A percentile compares a stretch with the other conserved stretches of the same genome.
phyloP scores from a whole-genome alignment of 2,797 vertebrate species.

The Pangasius larnaudii region DNA sequence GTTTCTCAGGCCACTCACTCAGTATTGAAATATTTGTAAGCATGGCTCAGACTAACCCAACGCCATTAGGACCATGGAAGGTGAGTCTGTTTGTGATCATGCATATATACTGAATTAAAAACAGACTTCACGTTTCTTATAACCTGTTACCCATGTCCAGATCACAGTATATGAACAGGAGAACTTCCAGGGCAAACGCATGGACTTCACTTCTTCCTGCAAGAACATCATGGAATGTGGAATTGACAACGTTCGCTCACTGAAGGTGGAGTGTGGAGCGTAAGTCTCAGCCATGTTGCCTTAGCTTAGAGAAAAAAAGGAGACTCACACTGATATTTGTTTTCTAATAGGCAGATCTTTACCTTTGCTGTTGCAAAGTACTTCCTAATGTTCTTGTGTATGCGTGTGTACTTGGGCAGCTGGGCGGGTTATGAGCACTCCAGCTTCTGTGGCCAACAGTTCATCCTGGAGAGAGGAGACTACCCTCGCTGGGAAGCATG shows the following conservation, averaged over 20 bases:
- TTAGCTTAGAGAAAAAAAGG: not conserved
- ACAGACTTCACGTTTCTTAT: slow-evolving; percentile 30
- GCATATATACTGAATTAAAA: not conserved
- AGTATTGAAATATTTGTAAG: slow-evolving; percentile 70
- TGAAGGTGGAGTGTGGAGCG: slow-evolving; percentile 94
- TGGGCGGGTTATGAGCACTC: slow-evolving; percentile 96
- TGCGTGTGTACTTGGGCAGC: slow-evolving; percentile 70
- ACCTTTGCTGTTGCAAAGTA: not conserved
- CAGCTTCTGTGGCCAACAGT: slow-evolving; percentile 95
- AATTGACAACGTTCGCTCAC: slow-evolving; percentile 88
- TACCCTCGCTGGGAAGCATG: slow-evolving; percentile 97
- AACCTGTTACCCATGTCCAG: slow-evolving; percentile 66
- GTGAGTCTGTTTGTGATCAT: slow-evolving; percentile 68
- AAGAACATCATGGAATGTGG: slow-evolving; percentile 90
- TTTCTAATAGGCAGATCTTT: not conserved
- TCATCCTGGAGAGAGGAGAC: slow-evolving; percentile 94
- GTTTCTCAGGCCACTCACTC: slow-evolving; percentile 67
- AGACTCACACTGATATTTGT: not conserved
- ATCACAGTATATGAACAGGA: slow-evolving; percentile 95
- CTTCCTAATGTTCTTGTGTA: not conserved
- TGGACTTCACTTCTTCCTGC: slow-evolving; percentile 90
- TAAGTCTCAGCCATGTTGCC: slow-evolving; percentile 75
- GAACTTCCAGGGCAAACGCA: slow-evolving; percentile 93
- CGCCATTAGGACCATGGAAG: slow-evolving; percentile 90
- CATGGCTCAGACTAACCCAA: slow-evolving; percentile 94